These are phyloP conservation scores for Proales similis DNA, from an alignment of 1,140 invertebrate species.

Conservation along the genomic window DNA sequence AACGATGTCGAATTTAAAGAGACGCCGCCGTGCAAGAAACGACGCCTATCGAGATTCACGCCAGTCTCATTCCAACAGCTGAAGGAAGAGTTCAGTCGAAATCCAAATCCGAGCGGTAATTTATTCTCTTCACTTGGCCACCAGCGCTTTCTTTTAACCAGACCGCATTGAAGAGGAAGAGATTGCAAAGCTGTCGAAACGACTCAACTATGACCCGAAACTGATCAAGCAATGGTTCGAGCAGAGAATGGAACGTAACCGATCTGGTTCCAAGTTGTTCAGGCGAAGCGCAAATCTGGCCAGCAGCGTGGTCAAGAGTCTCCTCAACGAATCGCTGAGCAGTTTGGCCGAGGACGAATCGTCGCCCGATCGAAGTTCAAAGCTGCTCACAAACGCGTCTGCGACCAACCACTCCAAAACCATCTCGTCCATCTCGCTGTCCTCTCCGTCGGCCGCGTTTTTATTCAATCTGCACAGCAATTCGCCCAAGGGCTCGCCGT, in stretches of 20 bases:
- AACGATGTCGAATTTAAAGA: too few species aligned
- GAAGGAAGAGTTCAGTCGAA: constrained; percentile 13
- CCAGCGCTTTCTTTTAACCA: too few species aligned
- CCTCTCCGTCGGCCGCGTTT: constrained; percentile 14
- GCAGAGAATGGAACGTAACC: neutral
- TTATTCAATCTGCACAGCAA: constrained; percentile 13
- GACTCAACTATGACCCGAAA: constrained; percentile 15
- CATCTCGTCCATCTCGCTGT: neutral
- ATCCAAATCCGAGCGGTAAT: constrained; percentile 3
- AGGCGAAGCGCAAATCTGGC: constrained; percentile 10
- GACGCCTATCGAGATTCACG: constrained; percentile 5
- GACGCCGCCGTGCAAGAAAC: constrained; percentile 14
- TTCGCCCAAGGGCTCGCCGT: too few species aligned
- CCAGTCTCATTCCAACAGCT: neutral
- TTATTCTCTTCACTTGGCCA: too few species aligned
- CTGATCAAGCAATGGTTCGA: constrained; percentile 27
- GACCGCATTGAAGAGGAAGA: too few species aligned
- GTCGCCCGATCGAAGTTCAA: neutral
- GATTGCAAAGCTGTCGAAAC: neutral
- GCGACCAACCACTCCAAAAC: neutral
- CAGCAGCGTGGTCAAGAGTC: constrained; percentile 3
- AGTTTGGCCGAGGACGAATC: constrained; percentile 2
- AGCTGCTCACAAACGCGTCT: neutral
- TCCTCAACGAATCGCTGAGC: neutral
- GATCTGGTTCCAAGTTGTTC: neutral